A percentile compares a stretch with the other conserved stretches of the same genome.
Evolutionary conservation across 2,797 vertebrate genomes (phyloP).

Genomic region (Hypotaenidia okinawae): DNA sequence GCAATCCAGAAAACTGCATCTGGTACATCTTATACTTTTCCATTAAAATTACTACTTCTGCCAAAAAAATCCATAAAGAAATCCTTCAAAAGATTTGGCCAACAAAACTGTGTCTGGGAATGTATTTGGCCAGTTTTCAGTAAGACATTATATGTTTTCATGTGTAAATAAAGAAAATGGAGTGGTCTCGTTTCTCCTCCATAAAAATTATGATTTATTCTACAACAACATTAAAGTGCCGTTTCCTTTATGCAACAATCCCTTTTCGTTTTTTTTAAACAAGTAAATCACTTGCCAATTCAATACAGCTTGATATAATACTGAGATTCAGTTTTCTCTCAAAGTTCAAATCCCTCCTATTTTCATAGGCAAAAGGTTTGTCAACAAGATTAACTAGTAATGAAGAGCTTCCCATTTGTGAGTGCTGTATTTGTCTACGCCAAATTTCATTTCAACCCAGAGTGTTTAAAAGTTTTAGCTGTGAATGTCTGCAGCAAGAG

Average conservation of each 20-base stretch:
- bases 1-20: conserved; percentile 75
- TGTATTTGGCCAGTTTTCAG: conserved; percentile 77
- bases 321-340: background rate
- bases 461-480: background rate
- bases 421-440: background rate
- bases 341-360: background rate
- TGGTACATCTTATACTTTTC: conserved; percentile 75
- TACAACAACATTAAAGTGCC: background rate
- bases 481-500: background rate
- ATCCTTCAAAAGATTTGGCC: conserved; percentile 76
- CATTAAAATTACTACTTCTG: conserved; percentile 74
- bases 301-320: background rate
- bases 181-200: background rate
- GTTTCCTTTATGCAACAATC: conserved; percentile 27
- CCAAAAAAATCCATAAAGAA: conserved; percentile 81
- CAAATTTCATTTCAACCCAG: background rate
- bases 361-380: background rate
- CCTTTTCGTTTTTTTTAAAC: background rate
- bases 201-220: conserved; percentile 53
- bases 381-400: background rate
- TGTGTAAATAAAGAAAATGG: conserved; percentile 70
- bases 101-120: conserved; percentile 82
- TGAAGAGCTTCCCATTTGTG: background rate
- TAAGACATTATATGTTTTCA: conserved; percentile 73
- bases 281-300: background rate